Evolutionary conservation across 2,113 vertebrate species (phyloP).

Genomic region (Leptosomus discolor): DNA sequence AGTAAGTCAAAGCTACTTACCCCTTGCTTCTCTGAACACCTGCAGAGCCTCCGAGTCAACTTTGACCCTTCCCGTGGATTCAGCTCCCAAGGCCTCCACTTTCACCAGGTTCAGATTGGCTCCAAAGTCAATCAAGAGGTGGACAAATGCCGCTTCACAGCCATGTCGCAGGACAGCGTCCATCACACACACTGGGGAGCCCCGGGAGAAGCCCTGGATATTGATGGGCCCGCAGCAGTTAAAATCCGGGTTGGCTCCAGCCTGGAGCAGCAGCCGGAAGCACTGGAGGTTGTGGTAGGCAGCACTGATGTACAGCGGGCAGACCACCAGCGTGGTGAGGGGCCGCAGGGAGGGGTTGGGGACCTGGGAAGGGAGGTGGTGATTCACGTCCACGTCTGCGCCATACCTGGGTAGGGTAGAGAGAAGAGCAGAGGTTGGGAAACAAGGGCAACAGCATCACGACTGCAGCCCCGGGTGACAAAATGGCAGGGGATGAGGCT

Average conservation of each 20-base stretch:
- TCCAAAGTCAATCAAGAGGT: constrained; percentile 88
- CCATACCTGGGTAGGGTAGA: constrained; percentile 75
- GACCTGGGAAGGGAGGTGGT: constrained; percentile 75
- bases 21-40: constrained; percentile 83
- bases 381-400: constrained; percentile 90
- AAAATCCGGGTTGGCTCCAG: constrained; percentile 90
- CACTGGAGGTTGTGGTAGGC: constrained; percentile 92
- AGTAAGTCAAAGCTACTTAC: constrained; percentile 74
- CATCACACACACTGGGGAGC: constrained; percentile 87
- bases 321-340: constrained; percentile 89
- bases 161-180: constrained; percentile 89
- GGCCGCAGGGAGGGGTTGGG: constrained; percentile 75
- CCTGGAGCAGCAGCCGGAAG: constrained; percentile 87
- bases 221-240: constrained; percentile 88
- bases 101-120: constrained; percentile 84
- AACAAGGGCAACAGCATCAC: background rate
- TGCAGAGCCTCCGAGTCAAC: constrained; percentile 84
- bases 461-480: background rate
- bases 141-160: constrained; percentile 84
- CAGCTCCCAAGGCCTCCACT: constrained; percentile 75
- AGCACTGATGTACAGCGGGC: constrained; percentile 91
- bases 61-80: constrained; percentile 77
- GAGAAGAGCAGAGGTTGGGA: background rate
- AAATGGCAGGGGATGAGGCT: background rate
- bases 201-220: constrained; percentile 78